These are phyloP conservation scores for Elachura formosa DNA, from an alignment of 2,113 vertebrate genomes.

Conservation along the genomic window DNA sequence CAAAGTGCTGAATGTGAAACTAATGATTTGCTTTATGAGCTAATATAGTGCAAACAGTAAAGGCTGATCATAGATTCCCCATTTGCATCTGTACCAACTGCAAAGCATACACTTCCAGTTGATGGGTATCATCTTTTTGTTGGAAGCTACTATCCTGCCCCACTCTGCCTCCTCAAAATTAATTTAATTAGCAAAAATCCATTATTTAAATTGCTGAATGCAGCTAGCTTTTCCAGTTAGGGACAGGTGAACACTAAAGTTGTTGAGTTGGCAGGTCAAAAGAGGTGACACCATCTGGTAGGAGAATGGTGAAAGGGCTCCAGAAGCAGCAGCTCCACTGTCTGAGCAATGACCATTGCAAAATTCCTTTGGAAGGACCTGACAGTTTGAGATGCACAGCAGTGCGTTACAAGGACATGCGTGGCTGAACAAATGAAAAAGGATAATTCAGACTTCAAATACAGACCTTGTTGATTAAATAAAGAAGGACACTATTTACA, in stretches of 20 bases:
- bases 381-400: not conserved
- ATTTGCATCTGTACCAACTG: not conserved
- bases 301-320: not conserved
- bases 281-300: not conserved
- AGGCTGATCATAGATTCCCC: not conserved
- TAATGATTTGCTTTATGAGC: not conserved
- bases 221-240: not conserved
- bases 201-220: not conserved
- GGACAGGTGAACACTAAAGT: not conserved
- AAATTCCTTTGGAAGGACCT: not conserved
- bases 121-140: not conserved
- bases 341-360: not conserved
- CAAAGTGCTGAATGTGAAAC: not conserved
- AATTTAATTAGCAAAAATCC: not conserved
- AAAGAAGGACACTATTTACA: not conserved
- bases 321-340: not conserved
- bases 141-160: not conserved
- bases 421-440: not conserved
- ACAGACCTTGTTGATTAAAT: slow-evolving; percentile 2
- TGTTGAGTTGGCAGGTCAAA: not conserved
- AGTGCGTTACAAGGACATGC: not conserved
- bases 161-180: not conserved
- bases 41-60: not conserved
- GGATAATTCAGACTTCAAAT: not conserved
- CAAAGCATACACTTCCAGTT: not conserved